These are phyloP conservation scores for Pachyrhynchus sulphureomaculatus DNA, from an alignment of 1,140 invertebrate genomes.

Conservation along the genomic window DNA sequence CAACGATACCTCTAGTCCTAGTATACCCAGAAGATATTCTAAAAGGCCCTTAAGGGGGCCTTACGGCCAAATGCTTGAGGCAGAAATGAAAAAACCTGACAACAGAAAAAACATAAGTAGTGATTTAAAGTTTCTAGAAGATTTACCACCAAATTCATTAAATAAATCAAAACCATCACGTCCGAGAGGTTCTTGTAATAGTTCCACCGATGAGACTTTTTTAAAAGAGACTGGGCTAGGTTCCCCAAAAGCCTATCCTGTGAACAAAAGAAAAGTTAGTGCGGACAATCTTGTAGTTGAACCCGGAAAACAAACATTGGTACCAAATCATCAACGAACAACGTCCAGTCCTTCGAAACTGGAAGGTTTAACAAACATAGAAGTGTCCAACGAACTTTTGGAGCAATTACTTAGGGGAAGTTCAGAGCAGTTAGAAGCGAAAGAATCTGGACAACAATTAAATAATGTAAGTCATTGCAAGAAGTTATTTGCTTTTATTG, in stretches of 20 bases:
- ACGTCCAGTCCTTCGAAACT: conserved; percentile 78
- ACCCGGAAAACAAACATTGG: conserved; percentile 49
- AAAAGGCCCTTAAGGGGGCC: conserved; percentile 76
- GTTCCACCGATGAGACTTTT: conserved; percentile 55
- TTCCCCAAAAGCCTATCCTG: conserved; percentile 27
- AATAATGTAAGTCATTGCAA: conserved; percentile 11
- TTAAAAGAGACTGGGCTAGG: conserved; percentile 35
- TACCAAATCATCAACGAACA: conserved; percentile 68
- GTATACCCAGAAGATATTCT: conserved; percentile 61
- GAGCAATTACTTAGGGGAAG: conserved; percentile 73
- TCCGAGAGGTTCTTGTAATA: conserved; percentile 45
- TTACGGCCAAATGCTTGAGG: conserved; percentile 81
- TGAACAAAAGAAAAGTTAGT: conserved; percentile 55
- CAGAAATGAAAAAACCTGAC: conserved; percentile 76
- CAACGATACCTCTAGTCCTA: conserved; percentile 37
- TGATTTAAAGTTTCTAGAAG: conserved; percentile 58
- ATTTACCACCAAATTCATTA: conserved; percentile 39
- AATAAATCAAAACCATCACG: conserved; percentile 38
- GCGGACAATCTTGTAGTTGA: conserved; percentile 53
- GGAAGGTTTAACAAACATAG: conserved; percentile 58
- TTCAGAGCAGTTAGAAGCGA: conserved; percentile 68
- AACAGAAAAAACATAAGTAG: conserved; percentile 55
- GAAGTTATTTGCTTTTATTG: background rate
- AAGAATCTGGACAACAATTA: conserved; percentile 40
- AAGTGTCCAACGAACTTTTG: conserved; percentile 66